Percentiles rank a stretch among this genome's conserved stretches.
These are phyloP conservation scores for Drymodes brunneopygia DNA, from an alignment of 2,113 vertebrate genomes.

Conservation along the genomic window DNA sequence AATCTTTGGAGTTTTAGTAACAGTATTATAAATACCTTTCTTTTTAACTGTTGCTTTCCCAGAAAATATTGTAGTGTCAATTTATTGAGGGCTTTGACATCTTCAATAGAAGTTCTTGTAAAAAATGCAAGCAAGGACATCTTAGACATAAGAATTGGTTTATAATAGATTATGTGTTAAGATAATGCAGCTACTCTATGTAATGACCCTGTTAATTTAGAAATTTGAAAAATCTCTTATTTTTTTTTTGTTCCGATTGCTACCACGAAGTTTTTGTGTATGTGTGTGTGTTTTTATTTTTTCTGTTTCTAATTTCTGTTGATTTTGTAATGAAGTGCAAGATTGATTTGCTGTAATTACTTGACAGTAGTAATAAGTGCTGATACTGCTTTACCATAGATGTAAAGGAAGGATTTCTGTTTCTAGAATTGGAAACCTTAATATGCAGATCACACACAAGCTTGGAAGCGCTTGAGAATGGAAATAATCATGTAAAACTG, in stretches of 20 bases:
- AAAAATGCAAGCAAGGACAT: neutral
- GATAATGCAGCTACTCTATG: neutral
- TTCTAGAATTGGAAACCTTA: neutral
- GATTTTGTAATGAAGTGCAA: neutral
- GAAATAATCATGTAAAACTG: neutral
- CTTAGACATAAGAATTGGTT: neutral
- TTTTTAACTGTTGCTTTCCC: neutral
- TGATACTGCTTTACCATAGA: neutral
- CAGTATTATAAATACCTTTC: neutral
- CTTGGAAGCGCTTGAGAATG: neutral
- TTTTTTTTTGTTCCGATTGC: neutral
- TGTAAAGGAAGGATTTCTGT: neutral
- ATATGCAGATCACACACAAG: neutral
- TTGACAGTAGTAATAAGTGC: neutral
- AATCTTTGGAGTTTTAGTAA: neutral
- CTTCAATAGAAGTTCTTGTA: neutral
- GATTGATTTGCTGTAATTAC: neutral
- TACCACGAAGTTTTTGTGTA: neutral
- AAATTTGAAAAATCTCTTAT: neutral
- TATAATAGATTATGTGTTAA: neutral
- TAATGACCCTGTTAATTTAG: neutral
- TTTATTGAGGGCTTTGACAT: neutral
- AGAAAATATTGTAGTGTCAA: neutral
- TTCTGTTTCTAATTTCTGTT: neutral
- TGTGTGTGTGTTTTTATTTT: neutral